These are phyloP conservation scores for Onychomys leucogaster DNA, from an alignment of 2,797 vertebrate genomes.

Conservation along the genomic window DNA sequence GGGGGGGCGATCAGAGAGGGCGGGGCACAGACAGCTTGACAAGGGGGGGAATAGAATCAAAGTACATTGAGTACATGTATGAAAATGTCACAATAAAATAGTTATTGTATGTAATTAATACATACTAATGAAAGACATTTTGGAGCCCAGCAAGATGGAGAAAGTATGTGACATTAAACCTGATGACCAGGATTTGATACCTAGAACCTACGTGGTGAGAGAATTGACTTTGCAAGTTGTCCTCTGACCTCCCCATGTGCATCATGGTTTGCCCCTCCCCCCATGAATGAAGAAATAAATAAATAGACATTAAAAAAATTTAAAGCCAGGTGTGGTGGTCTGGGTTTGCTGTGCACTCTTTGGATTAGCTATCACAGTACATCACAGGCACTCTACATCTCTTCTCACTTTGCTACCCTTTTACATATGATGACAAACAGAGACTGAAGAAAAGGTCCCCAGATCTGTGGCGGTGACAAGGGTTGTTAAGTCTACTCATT, in stretches of 20 bases:
- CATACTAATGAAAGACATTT: not conserved
- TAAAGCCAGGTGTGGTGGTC: not conserved
- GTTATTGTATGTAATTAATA: not conserved
- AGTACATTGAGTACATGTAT: not conserved
- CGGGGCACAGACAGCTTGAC: not conserved
- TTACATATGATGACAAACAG: not conserved
- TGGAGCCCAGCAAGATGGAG: not conserved
- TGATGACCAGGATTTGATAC: not conserved
- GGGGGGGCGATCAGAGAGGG: not conserved
- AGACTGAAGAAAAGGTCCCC: not conserved
- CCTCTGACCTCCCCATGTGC: not conserved
- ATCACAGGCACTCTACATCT: rapidly evolving
- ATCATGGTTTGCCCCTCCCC: not conserved
- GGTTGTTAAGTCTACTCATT: not conserved
- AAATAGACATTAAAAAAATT: not conserved
- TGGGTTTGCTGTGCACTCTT: not conserved
- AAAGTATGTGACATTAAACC: not conserved
- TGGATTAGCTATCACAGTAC: not conserved
- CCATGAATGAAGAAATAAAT: not conserved
- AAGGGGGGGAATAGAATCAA: not conserved
- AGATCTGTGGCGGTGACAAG: too few relatives aligned
- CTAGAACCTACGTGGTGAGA: not conserved
- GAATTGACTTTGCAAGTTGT: not conserved
- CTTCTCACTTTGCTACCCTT: not conserved
- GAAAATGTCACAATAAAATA: not conserved